A percentile compares a stretch with the other conserved stretches of the same genome.
Evolutionary conservation across 2,797 vertebrate genomes (phyloP).

Genomic region (Sebastes hubbsi): DNA sequence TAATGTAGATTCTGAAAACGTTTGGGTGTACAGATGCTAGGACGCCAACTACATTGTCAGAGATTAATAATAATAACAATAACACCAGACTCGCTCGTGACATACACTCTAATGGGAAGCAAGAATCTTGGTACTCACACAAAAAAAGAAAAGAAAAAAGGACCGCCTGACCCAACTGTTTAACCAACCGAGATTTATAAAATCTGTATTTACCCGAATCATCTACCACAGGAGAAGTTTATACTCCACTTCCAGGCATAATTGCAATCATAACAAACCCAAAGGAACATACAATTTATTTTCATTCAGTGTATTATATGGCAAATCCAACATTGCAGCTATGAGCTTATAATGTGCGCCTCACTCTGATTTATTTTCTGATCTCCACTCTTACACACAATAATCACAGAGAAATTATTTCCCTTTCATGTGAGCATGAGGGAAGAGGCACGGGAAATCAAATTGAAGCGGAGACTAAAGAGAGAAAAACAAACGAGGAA

Average conservation of each 20-base stretch:
- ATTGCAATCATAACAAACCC: conserved; percentile 7
- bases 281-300: background rate
- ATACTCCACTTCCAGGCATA: background rate
- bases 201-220: background rate
- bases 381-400: background rate
- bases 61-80: background rate
- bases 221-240: background rate
- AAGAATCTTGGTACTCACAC: background rate
- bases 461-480: background rate
- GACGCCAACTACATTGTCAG: background rate
- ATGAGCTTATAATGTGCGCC: background rate
- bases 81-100: background rate
- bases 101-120: background rate
- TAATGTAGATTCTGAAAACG: background rate
- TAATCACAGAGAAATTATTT: background rate
- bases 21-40: background rate
- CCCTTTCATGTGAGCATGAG: background rate
- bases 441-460: background rate
- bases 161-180: background rate
- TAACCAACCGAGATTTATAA: background rate
- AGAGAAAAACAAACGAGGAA: background rate
- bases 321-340: conserved; percentile 3
- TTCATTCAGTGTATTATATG: background rate
- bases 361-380: background rate
- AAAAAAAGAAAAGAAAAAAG: background rate